Percentiles rank a stretch among this genome's conserved stretches.
Evolutionary conservation across 2,888 invertebrate genomes (phyloP).

Genomic region (Notocelia uddmanniana): DNA sequence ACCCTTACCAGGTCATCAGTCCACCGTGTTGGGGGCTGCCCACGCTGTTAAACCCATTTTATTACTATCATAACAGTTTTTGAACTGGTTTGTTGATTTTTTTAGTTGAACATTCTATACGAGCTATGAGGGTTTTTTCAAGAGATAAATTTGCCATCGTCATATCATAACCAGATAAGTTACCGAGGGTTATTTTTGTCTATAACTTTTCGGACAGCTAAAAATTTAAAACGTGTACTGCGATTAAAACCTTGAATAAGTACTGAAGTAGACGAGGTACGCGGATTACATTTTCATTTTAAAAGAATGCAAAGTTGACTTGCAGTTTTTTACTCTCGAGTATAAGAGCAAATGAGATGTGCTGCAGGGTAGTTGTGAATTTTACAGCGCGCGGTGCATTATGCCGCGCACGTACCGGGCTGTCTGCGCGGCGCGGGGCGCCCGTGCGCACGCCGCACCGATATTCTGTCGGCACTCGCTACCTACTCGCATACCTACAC

Average conservation of each 20-base stretch:
- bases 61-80: too few species aligned
- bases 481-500: slow-evolving; percentile 47
- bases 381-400: slow-evolving; percentile 80
- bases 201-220: background rate
- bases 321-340: slow-evolving; percentile 45
- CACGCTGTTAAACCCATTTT: too few species aligned
- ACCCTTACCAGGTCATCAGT: too few species aligned
- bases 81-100: background rate
- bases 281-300: background rate
- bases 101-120: too few species aligned
- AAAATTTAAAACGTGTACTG: background rate
- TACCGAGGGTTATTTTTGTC: too few species aligned
- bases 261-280: background rate
- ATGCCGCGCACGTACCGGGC: slow-evolving; percentile 82
- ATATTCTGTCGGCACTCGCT: slow-evolving; percentile 63
- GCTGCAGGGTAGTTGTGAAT: slow-evolving; percentile 82
- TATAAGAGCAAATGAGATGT: slow-evolving; percentile 83
- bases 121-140: too few species aligned
- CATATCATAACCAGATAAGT: too few species aligned
- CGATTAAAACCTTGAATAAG: background rate
- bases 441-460: slow-evolving; percentile 54
- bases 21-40: too few species aligned
- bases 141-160: too few species aligned
- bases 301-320: slow-evolving; percentile 23
- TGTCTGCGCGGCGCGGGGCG: slow-evolving; percentile 73